Percentiles rank a stretch among this genome's conserved stretches.
These are phyloP conservation scores for Halictus quadricinctus DNA, from an alignment of 2,888 invertebrate genomes.

Conservation along the genomic window DNA sequence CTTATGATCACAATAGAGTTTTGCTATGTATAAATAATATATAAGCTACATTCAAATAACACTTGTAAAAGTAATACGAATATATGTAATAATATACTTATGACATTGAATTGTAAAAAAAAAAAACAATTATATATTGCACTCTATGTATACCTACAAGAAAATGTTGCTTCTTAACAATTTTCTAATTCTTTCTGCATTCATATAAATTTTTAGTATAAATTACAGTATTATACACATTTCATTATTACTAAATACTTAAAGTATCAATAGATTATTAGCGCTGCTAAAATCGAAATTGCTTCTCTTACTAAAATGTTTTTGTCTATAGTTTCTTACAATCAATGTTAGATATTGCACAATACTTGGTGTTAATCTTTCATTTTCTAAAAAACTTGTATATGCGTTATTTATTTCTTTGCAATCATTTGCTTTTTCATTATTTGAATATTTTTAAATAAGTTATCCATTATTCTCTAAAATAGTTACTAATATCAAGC, in stretches of 20 bases:
- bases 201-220: constrained; percentile 64
- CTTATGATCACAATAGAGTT: constrained; percentile 57
- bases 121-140: constrained; percentile 37
- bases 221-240: constrained; percentile 63
- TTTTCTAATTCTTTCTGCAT: constrained; percentile 55
- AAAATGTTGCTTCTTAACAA: constrained; percentile 39
- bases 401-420: constrained; percentile 53
- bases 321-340: constrained; percentile 49
- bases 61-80: constrained; percentile 39
- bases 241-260: constrained; percentile 55
- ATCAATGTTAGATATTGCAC: constrained; percentile 68
- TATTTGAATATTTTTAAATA: constrained; percentile 43
- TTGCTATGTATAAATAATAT: constrained; percentile 55
- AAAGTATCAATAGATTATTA: constrained; percentile 57
- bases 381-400: constrained; percentile 60
- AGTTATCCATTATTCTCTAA: constrained; percentile 45
- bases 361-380: constrained; percentile 72
- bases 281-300: constrained; percentile 61
- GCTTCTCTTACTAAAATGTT: constrained; percentile 58
- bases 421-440: constrained; percentile 19
- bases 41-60: constrained; percentile 44
- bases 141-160: constrained; percentile 32
- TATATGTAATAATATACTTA: constrained; percentile 25
- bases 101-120: constrained; percentile 30
- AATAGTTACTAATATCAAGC: constrained; percentile 58